Percentiles rank a stretch among this genome's conserved stretches.
phyloP scores from a whole-genome alignment of 2,797 vertebrate genomes.

The Sebastiscus albofasciatus region DNA sequence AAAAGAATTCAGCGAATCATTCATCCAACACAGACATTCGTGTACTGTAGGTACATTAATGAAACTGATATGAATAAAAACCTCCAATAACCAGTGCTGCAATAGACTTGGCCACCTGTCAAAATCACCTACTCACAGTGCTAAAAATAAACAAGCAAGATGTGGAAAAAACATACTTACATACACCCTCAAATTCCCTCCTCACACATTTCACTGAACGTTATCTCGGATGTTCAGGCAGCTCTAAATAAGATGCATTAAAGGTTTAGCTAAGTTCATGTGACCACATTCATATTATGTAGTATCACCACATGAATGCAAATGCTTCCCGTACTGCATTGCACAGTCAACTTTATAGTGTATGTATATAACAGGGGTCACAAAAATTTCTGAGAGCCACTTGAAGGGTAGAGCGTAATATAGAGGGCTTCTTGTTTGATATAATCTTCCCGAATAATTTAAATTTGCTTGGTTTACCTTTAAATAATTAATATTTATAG shows the following conservation, averaged over 20 bases:
- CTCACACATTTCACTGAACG: neutral
- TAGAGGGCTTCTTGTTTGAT: no score
- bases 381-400: no score
- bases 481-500: no score
- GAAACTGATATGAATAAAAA: neutral
- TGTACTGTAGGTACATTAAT: neutral
- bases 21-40: neutral
- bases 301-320: neutral
- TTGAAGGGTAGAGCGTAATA: no score
- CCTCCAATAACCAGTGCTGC: neutral
- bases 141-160: slow-evolving; percentile 1
- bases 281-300: neutral
- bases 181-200: neutral
- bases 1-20: neutral
- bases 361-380: neutral
- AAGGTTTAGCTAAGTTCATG: neutral
- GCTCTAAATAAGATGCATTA: neutral
- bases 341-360: neutral
- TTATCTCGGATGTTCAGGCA: neutral
- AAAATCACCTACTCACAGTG: slow-evolving; percentile 8
- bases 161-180: neutral
- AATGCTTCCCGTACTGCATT: neutral
- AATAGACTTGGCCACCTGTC: slow-evolving; percentile 1
- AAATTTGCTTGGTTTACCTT: no score
- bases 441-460: no score